Evolutionary conservation across 2,113 vertebrate genomes (phyloP).

Genomic region (Sarotherodon lohbergeri): DNA sequence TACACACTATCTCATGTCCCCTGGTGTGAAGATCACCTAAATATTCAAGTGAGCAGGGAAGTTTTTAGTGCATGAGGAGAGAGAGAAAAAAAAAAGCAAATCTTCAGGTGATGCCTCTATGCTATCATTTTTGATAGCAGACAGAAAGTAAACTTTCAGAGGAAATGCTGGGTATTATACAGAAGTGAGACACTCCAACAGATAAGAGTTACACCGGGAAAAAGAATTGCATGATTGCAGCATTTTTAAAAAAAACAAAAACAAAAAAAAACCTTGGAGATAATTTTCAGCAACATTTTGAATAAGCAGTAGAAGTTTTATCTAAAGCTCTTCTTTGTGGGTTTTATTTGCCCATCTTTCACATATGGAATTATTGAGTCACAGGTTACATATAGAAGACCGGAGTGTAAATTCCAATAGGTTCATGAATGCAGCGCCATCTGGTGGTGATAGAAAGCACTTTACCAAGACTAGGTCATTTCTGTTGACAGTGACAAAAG

Average conservation of each 20-base stretch:
- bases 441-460: background rate
- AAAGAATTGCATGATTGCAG: background rate
- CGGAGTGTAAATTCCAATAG: background rate
- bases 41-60: background rate
- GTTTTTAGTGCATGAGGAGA: background rate
- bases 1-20: background rate
- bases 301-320: background rate
- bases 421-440: background rate
- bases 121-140: background rate
- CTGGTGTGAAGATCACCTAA: background rate
- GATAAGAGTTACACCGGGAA: background rate
- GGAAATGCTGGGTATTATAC: background rate
- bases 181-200: background rate
- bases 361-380: background rate
- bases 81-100: fast-evolving
- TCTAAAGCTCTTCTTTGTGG: background rate
- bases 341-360: fast-evolving
- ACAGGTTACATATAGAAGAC: background rate
- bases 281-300: background rate
- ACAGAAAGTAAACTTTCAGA: background rate
- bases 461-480: background rate
- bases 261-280: too few relatives aligned
- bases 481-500: background rate
- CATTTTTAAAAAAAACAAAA: too few relatives aligned
- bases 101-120: background rate